Evolutionary conservation across 2,113 vertebrate species (phyloP), one percentile per base, ranked within the genome.

Genomic region (Indicator maculatus): DNA sequence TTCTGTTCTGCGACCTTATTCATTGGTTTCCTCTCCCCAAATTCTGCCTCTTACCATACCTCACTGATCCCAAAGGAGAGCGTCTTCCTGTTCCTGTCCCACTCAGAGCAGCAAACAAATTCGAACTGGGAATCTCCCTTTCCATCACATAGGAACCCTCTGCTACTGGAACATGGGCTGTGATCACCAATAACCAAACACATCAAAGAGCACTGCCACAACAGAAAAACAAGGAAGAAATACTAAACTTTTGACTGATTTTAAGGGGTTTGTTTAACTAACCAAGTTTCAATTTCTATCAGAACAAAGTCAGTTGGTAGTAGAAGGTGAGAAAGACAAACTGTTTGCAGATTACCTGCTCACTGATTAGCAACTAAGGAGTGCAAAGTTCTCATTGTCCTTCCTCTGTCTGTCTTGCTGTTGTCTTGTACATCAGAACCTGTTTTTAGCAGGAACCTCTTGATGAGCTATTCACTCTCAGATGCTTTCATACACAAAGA

Each of bases 111-210:
- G 27, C 38, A 80, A 33, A 24, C 8, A 53, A 52, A 50, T 30
- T 13, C 0, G 1, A 28, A 44, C 8, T 1, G 0, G 30, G 8
- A 19, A 6, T 53, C 19, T 83, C 6, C 23, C 20, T 33, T 38
- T 33, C 31, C 41, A 17, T 20, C 28, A 61, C 11, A 9, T n/a
- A 74, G 36, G 36, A 79, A 8, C 8, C 27, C 30, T 65, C 26
- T 26, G 16, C 44, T 36, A 3, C 61, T 26, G 18, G 31, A 65
- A 65, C 8, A 36, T 12, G 30, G 0, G 2, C n/a, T 24, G 16
- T 27, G 24, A 33, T 36, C 23, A 12, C 39, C 28, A 31, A 27
- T 14, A 50, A 60, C 47, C 8, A 39, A 21, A 5, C n/a, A 71
- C 30, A 41, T 38, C n/a, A 59, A 44, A 44, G 41, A 33, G 36